phyloP scores from a whole-genome alignment of 2,797 vertebrate genomes.

The Pangasius mekongensis region DNA sequence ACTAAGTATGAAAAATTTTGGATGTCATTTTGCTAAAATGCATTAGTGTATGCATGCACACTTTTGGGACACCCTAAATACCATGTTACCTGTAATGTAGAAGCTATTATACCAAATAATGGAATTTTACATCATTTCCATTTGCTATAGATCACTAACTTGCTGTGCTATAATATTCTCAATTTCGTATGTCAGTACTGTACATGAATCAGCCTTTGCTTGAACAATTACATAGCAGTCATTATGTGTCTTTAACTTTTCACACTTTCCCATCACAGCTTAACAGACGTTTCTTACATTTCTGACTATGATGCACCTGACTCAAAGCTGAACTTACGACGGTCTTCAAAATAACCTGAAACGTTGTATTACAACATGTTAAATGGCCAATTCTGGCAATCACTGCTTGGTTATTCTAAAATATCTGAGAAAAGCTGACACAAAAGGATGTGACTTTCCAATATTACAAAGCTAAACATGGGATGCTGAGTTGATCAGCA shows the following conservation, averaged over 20 bases:
- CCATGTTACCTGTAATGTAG: background rate
- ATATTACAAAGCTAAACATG: constrained; percentile 24
- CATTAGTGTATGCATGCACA: too few species aligned
- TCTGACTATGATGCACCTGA: background rate
- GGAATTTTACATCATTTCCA: background rate
- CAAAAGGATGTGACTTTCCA: constrained; percentile 15
- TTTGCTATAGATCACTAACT: background rate
- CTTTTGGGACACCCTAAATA: too few species aligned
- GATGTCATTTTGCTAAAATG: too few species aligned
- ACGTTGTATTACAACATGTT: background rate
- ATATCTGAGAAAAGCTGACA: background rate
- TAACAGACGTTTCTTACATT: background rate
- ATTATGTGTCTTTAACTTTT: background rate
- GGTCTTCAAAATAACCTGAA: background rate
- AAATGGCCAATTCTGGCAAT: background rate
- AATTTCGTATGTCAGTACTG: background rate
- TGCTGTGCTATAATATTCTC: background rate
- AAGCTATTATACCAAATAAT: background rate
- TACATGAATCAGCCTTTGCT: too few species aligned
- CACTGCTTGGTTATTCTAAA: background rate
- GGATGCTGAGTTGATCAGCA: constrained; percentile 5
- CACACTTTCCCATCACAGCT: background rate
- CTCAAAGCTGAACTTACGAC: background rate
- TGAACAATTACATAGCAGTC: background rate
- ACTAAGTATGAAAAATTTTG: too few species aligned